Evolutionary conservation across 2,113 vertebrate genomes (phyloP).

Genomic region (Ellobius talpinus): DNA sequence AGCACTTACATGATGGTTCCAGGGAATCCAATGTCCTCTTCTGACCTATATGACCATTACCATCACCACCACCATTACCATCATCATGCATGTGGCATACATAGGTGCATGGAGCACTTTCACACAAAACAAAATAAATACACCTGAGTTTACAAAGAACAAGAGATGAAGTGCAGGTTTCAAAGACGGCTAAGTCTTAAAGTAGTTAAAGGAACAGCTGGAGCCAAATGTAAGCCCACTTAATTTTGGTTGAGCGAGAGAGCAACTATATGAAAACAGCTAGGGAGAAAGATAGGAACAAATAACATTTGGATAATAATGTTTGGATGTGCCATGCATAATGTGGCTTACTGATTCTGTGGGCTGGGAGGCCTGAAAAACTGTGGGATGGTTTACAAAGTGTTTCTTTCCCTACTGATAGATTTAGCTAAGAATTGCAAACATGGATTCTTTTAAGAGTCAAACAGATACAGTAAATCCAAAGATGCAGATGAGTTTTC

Average conservation of each 20-base stretch:
- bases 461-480: not conserved
- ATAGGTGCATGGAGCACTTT: too few relatives aligned
- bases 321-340: not conserved
- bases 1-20: not conserved
- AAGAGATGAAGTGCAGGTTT: not conserved
- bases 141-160: not conserved
- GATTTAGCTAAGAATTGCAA: conserved; percentile 18
- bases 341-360: not conserved
- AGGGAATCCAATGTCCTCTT: not conserved
- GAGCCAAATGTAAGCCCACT: not conserved
- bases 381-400: not conserved
- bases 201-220: not conserved
- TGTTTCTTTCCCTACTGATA: not conserved
- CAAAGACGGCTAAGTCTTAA: not conserved
- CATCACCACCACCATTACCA: too few relatives aligned
- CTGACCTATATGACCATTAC: not conserved
- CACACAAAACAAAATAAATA: not conserved
- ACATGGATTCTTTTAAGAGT: not conserved
- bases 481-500: not conserved
- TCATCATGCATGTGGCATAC: too few relatives aligned
- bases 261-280: not conserved
- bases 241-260: not conserved
- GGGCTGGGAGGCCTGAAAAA: not conserved
- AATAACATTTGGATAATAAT: not conserved
- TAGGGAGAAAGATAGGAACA: not conserved